Evolutionary conservation across 2,797 vertebrate species (phyloP), one percentile per base, ranked within the genome.

Genomic region (Anas acuta): DNA sequence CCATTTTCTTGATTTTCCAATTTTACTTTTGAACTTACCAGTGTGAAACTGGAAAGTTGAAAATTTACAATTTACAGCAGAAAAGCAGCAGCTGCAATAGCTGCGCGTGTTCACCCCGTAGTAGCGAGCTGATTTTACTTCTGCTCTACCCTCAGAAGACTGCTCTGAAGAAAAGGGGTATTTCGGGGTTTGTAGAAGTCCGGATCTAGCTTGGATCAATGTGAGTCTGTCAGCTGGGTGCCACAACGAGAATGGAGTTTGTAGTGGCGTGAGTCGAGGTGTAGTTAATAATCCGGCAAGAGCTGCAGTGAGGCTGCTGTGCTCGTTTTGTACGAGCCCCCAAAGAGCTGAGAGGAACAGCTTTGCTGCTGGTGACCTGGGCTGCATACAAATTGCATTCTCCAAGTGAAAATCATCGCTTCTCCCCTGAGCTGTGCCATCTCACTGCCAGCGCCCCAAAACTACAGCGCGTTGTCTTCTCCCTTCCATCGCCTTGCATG

Each of bases 321-420:
- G 56, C 43, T 82, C 4, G 1, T 79, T 85, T 56, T 28, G 37
- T 45, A 14, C 3, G 6, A 79, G 65, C 51, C 56, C 26, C 65
- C 25, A 4, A 58, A 51, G 37, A 84, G 62, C 81, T 33, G 62
- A 80, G 54, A 64, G 80, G 47, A 8, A 1, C 7, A 11, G 62
- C 83, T 95, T 72, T 76, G 58, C 57, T 35, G 22, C 79, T 45
- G 51, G 21, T 70, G 65, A 77, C 69, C 76, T 0, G 11, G 70
- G n/a, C 79, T 91, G 92, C 83, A 83, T 90, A 80, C 76, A 73
- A 88, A 88, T 91, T 61, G 28, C 65, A 7, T 47, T 49, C 35
- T 77, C 75, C 33, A 13, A 2, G 6, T 43, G 71, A 66, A 92
- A 72, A 76, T 43, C 58, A 3, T 56, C 14, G 21, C 43, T 83